Conservation (phyloP, 2,113 vertebrate genomes). For the Crypturellus undulatus region DNA sequence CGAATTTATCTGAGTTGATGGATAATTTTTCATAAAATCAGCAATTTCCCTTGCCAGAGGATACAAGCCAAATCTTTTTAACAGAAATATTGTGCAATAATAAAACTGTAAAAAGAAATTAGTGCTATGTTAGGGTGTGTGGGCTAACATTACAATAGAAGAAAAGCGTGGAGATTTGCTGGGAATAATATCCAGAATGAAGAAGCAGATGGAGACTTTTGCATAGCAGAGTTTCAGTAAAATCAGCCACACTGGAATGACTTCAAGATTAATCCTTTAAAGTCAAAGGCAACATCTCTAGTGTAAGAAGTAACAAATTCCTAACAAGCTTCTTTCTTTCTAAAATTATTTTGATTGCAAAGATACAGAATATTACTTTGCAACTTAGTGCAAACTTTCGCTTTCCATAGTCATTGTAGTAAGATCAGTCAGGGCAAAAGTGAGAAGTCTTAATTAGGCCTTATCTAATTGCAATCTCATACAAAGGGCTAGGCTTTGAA, state of each 20-base stretch:
- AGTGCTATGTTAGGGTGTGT: neutral
- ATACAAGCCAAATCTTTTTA: slow-evolving; percentile 49
- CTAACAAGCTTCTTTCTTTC: neutral
- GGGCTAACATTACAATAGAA: neutral
- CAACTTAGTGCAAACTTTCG: neutral
- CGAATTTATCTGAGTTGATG: slow-evolving; percentile 52
- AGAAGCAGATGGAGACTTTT: neutral
- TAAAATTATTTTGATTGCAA: neutral
- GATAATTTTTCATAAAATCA: slow-evolving; percentile 68
- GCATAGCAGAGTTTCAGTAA: neutral
- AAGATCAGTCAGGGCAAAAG: neutral
- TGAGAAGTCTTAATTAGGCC: neutral
- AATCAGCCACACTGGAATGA: neutral
- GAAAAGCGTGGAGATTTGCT: neutral
- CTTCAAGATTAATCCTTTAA: neutral
- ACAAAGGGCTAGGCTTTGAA: neutral
- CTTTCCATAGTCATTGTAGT: neutral
- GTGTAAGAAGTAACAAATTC: neutral
- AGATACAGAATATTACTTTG: neutral
- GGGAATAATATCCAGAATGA: neutral
- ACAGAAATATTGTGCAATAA: slow-evolving; percentile 53
- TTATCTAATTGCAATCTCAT: neutral
- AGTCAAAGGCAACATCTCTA: neutral
- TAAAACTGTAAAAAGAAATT: slow-evolving; percentile 50
- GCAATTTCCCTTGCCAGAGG: slow-evolving; percentile 40